These are phyloP conservation scores for Sthenelais limicola DNA, from an alignment of 2,888 invertebrate species.

Conservation along the genomic window DNA sequence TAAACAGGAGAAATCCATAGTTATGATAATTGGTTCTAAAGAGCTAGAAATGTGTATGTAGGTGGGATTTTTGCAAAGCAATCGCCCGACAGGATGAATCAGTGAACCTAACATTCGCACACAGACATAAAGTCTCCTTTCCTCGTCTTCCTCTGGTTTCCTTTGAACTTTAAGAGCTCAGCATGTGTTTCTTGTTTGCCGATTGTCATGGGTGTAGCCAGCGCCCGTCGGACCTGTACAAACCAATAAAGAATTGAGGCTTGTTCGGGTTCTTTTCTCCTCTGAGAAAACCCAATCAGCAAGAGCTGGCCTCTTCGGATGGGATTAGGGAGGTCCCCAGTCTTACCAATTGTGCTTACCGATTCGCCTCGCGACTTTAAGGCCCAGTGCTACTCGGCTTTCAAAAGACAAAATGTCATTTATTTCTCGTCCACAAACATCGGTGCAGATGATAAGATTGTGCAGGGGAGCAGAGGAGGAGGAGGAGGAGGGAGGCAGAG, in stretches of 20 bases:
- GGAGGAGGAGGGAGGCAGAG: background rate
- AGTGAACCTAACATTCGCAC: too few relatives aligned
- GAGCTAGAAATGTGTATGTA: too few relatives aligned
- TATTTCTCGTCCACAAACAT: constrained; percentile 30
- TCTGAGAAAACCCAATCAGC: constrained; percentile 37
- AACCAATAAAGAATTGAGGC: constrained; percentile 3
- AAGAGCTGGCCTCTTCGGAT: constrained; percentile 10
- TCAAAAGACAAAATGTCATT: constrained; percentile 40
- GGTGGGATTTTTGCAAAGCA: too few relatives aligned
- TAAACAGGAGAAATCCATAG: too few relatives aligned
- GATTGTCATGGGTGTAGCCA: constrained; percentile 33
- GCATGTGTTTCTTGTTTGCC: too few relatives aligned
- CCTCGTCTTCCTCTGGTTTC: too few relatives aligned
- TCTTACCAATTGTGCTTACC: constrained; percentile 31
- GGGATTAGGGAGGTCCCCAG: constrained; percentile 23
- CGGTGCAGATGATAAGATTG: constrained; percentile 36
- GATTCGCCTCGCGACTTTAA: constrained; percentile 30
- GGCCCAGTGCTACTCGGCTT: constrained; percentile 23
- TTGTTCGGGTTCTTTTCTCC: constrained; percentile 13
- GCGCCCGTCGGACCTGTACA: constrained; percentile 21
- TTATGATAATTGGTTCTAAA: too few relatives aligned
- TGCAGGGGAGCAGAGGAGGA: background rate
- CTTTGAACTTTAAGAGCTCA: too few relatives aligned
- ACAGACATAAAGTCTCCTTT: too few relatives aligned
- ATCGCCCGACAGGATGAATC: too few relatives aligned